These are phyloP conservation scores for Erethizon dorsatum DNA, from an alignment of 2,797 vertebrate species.

Conservation along the genomic window DNA sequence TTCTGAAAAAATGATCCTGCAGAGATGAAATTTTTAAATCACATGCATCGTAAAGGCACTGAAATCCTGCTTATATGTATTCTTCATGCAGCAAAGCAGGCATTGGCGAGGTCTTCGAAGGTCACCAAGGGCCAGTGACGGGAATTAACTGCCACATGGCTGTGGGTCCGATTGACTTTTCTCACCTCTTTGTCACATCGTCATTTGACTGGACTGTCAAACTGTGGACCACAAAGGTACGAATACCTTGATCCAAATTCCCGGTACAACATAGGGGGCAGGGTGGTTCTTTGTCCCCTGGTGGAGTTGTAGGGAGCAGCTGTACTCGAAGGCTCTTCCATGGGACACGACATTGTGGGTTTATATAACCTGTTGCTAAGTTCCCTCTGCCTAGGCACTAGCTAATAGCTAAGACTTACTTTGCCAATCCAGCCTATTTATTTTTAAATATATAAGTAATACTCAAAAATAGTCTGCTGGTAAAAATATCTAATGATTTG, in stretches of 20 bases:
- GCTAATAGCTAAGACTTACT: not conserved
- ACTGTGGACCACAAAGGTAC: slow-evolving; percentile 99
- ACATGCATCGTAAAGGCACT: slow-evolving; percentile 49
- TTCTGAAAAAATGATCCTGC: not conserved
- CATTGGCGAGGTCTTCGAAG: slow-evolving; percentile 99
- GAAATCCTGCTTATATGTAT: slow-evolving; percentile 66
- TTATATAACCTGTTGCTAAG: not conserved
- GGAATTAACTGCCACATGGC: slow-evolving; percentile 98
- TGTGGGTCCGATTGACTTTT: slow-evolving; percentile 97
- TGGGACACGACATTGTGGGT: not conserved
- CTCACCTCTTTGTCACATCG: slow-evolving; percentile 98
- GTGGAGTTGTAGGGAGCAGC: not conserved
- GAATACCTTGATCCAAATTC: slow-evolving; percentile 51
- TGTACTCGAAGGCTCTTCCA: not conserved
- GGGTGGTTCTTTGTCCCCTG: not conserved
- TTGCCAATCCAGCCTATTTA: not conserved
- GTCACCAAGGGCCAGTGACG: slow-evolving; percentile 98
- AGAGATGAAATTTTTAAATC: not conserved
- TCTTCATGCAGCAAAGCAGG: slow-evolving; percentile 95
- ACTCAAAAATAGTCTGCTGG: not conserved
- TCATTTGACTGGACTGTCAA: slow-evolving; percentile 99
- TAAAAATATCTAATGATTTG: not conserved
- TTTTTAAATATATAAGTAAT: not conserved
- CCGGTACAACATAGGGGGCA: not conserved
- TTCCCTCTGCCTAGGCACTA: not conserved